Evolutionary conservation across 2,797 vertebrate species (phyloP).

Genomic region (Acanthis flammea): DNA sequence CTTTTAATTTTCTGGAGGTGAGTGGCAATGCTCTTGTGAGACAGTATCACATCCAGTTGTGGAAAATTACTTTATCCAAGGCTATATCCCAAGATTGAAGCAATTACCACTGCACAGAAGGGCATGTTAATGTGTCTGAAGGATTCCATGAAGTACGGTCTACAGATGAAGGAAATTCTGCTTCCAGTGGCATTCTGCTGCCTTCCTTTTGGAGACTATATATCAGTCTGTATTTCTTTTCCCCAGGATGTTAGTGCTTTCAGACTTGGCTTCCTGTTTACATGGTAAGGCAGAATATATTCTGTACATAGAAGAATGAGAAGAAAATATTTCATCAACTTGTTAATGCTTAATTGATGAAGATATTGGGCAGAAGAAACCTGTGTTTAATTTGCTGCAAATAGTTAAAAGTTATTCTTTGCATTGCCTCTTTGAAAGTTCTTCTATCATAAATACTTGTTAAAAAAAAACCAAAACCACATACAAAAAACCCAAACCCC

Average conservation of each 20-base stretch:
- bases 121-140: constrained; percentile 84
- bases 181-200: constrained; percentile 79
- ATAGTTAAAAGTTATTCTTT: background rate
- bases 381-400: background rate
- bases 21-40: constrained; percentile 86
- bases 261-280: background rate
- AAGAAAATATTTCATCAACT: background rate
- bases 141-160: constrained; percentile 83
- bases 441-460: background rate
- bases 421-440: background rate
- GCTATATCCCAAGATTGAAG: constrained; percentile 89
- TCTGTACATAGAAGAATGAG: background rate
- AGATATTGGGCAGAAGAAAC: background rate
- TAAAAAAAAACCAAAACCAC: background rate
- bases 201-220: constrained; percentile 79
- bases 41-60: constrained; percentile 86
- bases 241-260: background rate
- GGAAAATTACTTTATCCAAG: constrained; percentile 85
- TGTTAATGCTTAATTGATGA: background rate
- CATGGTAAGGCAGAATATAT: background rate
- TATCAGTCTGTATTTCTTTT: background rate
- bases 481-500: background rate
- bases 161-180: constrained; percentile 80
- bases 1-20: constrained; percentile 90
- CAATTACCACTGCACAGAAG: constrained; percentile 83